phyloP scores from a whole-genome alignment of 2,888 invertebrate genomes.

The Drosophila phalerata region DNA sequence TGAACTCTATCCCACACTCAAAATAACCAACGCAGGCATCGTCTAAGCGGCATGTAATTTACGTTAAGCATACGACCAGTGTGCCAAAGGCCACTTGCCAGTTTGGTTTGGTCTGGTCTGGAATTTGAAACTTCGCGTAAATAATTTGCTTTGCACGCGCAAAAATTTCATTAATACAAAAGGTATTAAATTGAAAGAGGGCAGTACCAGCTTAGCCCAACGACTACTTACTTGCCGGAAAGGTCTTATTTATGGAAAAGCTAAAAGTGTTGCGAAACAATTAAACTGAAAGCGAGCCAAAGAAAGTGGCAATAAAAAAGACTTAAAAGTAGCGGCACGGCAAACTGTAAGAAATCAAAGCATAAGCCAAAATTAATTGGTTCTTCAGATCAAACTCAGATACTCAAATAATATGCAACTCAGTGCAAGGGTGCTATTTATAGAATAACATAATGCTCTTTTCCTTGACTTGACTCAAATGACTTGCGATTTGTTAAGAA shows the following conservation, averaged over 20 bases:
- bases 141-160: slow-evolving; percentile 57
- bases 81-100: slow-evolving; percentile 23
- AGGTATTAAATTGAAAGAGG: slow-evolving; percentile 56
- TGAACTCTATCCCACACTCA: slow-evolving; percentile 21
- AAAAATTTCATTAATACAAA: slow-evolving; percentile 67
- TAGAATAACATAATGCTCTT: neutral
- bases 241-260: slow-evolving; percentile 39
- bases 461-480: neutral
- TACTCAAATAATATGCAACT: slow-evolving; percentile 2
- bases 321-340: slow-evolving; percentile 15
- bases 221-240: slow-evolving; percentile 26
- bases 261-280: slow-evolving; percentile 48
- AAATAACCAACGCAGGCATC: neutral
- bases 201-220: slow-evolving; percentile 6
- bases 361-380: slow-evolving; percentile 35
- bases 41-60: slow-evolving; percentile 38
- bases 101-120: slow-evolving; percentile 10
- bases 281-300: slow-evolving; percentile 38
- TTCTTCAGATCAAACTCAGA: slow-evolving; percentile 10
- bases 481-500: slow-evolving; percentile 10
- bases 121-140: slow-evolving; percentile 46
- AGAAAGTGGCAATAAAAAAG: slow-evolving; percentile 34
- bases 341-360: slow-evolving; percentile 23
- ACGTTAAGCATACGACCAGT: slow-evolving; percentile 52
- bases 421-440: neutral